phyloP scores from a whole-genome alignment of 2,113 vertebrate genomes.

The Eretmochelys imbricata region DNA sequence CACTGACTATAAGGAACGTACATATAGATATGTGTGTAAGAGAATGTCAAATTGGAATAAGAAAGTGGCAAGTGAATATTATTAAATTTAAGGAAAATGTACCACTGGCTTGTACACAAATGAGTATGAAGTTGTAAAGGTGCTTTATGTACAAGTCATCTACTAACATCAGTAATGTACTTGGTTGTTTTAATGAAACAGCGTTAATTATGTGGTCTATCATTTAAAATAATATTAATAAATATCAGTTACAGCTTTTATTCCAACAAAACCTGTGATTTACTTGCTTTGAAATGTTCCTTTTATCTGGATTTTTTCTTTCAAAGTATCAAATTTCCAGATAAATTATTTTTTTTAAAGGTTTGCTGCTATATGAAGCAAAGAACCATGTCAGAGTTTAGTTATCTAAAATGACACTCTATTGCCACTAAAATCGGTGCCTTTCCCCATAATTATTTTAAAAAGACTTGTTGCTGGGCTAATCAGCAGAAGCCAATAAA shows the following conservation, averaged over 20 bases:
- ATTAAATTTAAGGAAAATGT: constrained; percentile 25
- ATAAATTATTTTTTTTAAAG: not conserved
- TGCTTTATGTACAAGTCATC: constrained; percentile 41
- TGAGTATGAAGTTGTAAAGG: not conserved
- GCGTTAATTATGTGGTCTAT: not conserved
- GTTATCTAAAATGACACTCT: not conserved
- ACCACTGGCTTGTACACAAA: not conserved
- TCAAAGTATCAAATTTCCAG: not conserved
- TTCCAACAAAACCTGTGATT: constrained; percentile 5
- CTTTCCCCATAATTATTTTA: not conserved
- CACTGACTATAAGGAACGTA: constrained; percentile 50
- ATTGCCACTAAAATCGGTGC: not conserved
- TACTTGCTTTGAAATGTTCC: constrained; percentile 14
- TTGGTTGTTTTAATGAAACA: not conserved
- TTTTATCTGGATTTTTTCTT: constrained; percentile 9
- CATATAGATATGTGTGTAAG: constrained; percentile 29
- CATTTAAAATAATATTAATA: constrained; percentile 12
- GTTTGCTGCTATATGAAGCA: not conserved
- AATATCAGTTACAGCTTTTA: not conserved
- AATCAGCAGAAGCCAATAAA: not conserved
- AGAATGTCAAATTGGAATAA: constrained; percentile 45
- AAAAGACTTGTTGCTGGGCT: not conserved
- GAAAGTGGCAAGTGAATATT: constrained; percentile 36
- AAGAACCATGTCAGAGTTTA: not conserved
- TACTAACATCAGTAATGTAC: not conserved